Conservation (phyloP, 2,888 invertebrate species). For the Pandemis cinnamomeana region DNA sequence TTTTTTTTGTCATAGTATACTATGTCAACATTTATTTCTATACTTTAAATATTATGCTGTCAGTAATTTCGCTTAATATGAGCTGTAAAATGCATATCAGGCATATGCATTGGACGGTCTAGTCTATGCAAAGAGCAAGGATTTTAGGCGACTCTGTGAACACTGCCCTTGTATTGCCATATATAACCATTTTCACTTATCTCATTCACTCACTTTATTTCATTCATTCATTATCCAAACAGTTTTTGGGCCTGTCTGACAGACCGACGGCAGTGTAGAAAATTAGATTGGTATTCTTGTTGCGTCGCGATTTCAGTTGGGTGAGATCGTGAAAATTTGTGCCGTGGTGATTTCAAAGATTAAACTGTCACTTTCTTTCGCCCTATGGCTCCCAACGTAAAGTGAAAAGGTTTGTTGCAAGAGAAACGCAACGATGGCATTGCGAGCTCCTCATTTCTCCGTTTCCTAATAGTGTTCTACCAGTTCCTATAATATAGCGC, state of each 20-base stretch:
- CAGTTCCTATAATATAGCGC: slow-evolving; percentile 34
- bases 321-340: slow-evolving; percentile 21
- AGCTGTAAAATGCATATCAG: no score
- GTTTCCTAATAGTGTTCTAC: slow-evolving; percentile 31
- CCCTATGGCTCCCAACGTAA: slow-evolving; percentile 3
- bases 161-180: background rate
- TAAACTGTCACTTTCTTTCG: background rate
- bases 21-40: no score
- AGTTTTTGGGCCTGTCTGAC: slow-evolving; percentile 27
- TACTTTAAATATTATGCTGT: no score
- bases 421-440: slow-evolving; percentile 52
- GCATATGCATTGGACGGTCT: no score
- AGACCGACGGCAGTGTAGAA: slow-evolving; percentile 33
- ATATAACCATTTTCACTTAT: background rate
- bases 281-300: slow-evolving; percentile 38
- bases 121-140: no score
- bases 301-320: slow-evolving; percentile 39
- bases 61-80: no score
- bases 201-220: background rate
- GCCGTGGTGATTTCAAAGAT: slow-evolving; percentile 3
- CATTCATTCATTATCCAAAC: slow-evolving; percentile 29
- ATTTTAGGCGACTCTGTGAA: no score
- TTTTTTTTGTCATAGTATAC: no score
- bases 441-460: slow-evolving; percentile 51
- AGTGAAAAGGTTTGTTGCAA: slow-evolving; percentile 21